These are phyloP conservation scores for Axea sp. DNA, from an alignment of 2,888 invertebrate species.

Conservation along the genomic window DNA sequence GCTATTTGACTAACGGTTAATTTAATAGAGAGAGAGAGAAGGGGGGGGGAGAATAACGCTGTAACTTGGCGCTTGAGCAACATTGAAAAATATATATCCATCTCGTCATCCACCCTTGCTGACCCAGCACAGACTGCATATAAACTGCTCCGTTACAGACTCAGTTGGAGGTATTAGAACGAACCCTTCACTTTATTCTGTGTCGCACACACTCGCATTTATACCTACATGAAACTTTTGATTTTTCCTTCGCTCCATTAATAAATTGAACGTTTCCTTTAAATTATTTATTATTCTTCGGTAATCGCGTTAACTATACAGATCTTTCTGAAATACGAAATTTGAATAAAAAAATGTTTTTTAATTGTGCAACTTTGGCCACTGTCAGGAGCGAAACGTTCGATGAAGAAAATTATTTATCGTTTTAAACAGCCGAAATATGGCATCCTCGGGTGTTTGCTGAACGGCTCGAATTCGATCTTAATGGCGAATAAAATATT, in stretches of 20 bases:
- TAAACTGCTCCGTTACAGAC: slow-evolving; percentile 76
- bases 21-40: slow-evolving; percentile 79
- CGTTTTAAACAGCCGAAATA: no score
- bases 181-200: slow-evolving; percentile 39
- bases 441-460: no score
- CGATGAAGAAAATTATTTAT: no score
- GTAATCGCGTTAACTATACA: no score
- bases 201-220: background rate
- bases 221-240: background rate
- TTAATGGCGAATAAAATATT: slow-evolving; percentile 57
- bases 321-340: no score
- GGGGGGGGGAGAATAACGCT: no score
- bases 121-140: slow-evolving; percentile 76
- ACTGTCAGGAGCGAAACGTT: no score
- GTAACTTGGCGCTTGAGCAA: no score
- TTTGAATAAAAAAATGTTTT: no score
- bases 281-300: no score
- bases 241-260: slow-evolving; percentile 14
- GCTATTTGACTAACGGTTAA: slow-evolving; percentile 74
- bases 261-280: background rate
- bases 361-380: no score
- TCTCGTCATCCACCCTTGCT: slow-evolving; percentile 63
- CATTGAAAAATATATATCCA: slow-evolving; percentile 77
- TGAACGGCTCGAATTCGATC: slow-evolving; percentile 12
- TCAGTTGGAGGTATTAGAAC: slow-evolving; percentile 50